Percentiles rank a stretch among this genome's conserved stretches.
Conservation (phyloP, 2,797 vertebrate genomes). For the Anguilla megastoma region DNA sequence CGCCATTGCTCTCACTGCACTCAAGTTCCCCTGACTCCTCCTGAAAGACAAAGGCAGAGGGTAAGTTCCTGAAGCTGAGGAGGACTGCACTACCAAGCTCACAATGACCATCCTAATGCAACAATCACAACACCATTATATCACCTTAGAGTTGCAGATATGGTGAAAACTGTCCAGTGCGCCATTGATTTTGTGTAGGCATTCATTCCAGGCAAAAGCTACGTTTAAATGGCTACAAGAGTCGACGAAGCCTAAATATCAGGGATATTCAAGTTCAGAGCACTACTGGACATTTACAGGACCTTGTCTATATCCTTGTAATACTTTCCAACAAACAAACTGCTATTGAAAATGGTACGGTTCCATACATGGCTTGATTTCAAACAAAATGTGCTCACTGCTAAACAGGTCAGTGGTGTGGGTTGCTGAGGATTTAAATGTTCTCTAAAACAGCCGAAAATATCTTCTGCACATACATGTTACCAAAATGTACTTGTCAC, state of each 20-base stretch:
- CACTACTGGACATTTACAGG: neutral
- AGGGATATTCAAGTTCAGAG: neutral
- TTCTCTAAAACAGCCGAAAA: neutral
- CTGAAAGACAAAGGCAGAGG: constrained; percentile 57
- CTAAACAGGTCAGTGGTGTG: constrained; percentile 10
- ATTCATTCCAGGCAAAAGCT: neutral
- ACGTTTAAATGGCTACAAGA: neutral
- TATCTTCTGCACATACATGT: neutral
- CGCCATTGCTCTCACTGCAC: constrained; percentile 73
- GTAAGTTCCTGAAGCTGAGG: neutral
- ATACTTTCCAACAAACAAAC: neutral
- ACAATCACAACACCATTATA: neutral
- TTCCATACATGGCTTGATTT: neutral
- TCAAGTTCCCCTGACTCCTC: constrained; percentile 85
- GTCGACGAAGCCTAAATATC: neutral
- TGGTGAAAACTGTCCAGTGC: neutral
- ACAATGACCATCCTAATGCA: neutral
- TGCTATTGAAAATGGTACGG: neutral
- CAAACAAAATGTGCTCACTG: constrained; percentile 10
- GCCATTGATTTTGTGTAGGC: neutral
- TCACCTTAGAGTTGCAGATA: neutral
- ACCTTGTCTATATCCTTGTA: neutral
- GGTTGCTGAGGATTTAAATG: neutral
- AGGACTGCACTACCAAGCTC: neutral
- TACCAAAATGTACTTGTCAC: neutral